Percentiles rank a stretch among this genome's conserved stretches.
phyloP scores from a whole-genome alignment of 2,113 vertebrate species.

The Zosterops lateralis region DNA sequence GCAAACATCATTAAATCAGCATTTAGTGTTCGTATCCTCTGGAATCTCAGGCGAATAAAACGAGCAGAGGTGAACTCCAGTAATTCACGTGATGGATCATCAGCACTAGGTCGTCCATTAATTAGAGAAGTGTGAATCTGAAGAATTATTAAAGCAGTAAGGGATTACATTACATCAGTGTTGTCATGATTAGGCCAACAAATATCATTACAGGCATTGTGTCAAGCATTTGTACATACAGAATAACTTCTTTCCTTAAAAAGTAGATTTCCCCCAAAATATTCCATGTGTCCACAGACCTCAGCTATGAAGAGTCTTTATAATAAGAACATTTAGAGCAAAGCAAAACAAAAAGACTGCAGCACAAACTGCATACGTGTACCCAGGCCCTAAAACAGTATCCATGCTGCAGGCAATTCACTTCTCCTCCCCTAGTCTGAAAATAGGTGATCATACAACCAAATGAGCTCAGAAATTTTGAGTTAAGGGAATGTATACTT shows the following conservation, averaged over 20 bases:
- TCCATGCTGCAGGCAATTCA: background rate
- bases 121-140: slow-evolving; percentile 97
- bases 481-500: background rate
- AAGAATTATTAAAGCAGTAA: background rate
- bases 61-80: slow-evolving; percentile 94
- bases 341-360: background rate
- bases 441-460: background rate
- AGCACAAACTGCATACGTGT: background rate
- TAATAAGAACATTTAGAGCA: background rate
- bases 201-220: background rate
- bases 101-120: slow-evolving; percentile 93
- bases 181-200: background rate
- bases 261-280: background rate
- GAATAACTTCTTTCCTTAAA: background rate
- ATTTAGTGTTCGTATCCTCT: slow-evolving; percentile 92
- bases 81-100: slow-evolving; percentile 87
- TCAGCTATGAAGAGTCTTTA: background rate
- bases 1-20: slow-evolving; percentile 97
- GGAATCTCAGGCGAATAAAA: slow-evolving; percentile 90
- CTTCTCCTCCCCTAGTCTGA: background rate
- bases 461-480: background rate
- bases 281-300: background rate
- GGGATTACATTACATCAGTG: background rate
- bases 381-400: background rate
- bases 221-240: background rate